Evolutionary conservation across 2,113 vertebrate genomes (phyloP).

Genomic region (Gavialis gangeticus): DNA sequence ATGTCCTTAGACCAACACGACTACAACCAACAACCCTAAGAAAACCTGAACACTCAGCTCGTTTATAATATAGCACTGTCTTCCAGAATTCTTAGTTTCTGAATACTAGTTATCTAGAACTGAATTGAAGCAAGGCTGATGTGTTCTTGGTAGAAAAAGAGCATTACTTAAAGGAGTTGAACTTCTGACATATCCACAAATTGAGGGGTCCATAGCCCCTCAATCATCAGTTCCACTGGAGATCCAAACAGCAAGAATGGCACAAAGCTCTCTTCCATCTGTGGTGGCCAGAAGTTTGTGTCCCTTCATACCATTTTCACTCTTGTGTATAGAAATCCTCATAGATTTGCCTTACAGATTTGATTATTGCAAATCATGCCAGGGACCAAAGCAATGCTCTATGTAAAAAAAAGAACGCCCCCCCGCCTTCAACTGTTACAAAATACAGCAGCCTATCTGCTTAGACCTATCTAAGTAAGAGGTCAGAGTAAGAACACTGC

Average conservation of each 20-base stretch:
- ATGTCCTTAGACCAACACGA: too few relatives aligned
- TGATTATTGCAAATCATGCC: constrained; percentile 32
- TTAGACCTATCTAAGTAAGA: constrained; percentile 40
- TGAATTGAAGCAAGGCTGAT: not conserved
- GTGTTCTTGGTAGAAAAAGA: not conserved
- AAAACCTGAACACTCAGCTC: not conserved
- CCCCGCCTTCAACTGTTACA: not conserved
- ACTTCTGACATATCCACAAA: not conserved
- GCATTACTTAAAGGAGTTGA: not conserved
- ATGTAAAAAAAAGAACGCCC: not conserved
- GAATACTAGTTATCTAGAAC: not conserved
- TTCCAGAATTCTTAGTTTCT: not conserved
- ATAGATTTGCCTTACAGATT: constrained; percentile 24
- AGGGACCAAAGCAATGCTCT: constrained; percentile 50
- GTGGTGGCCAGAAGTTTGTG: not conserved
- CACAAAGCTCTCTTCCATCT: not conserved
- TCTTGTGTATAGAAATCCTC: not conserved
- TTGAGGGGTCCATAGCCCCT: not conserved
- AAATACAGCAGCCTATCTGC: constrained; percentile 22
- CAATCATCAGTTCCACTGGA: not conserved
- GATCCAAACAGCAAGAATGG: not conserved
- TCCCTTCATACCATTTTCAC: not conserved
- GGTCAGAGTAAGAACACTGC: constrained; percentile 54
- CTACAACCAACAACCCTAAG: not conserved
- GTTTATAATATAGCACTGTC: not conserved